A percentile compares a stretch with the other conserved stretches of the same genome.
These are phyloP conservation scores for Poecilia velifera DNA, from an alignment of 2,797 vertebrate genomes.

Conservation along the genomic window DNA sequence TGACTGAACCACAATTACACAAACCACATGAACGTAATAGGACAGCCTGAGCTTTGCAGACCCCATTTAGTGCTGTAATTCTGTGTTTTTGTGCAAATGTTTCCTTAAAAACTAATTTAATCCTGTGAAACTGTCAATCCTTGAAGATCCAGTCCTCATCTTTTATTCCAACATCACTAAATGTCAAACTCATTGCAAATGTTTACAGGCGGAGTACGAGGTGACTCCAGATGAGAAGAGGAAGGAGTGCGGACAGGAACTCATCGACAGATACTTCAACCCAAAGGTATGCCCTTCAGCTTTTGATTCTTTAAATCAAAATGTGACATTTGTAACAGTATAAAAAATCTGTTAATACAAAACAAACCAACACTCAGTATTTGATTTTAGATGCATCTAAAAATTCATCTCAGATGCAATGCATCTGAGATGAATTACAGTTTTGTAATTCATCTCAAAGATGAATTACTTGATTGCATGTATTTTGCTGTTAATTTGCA, in stretches of 20 bases:
- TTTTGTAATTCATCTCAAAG: no score
- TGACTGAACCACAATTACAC: not conserved
- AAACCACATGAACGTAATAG: not conserved
- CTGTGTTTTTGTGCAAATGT: not conserved
- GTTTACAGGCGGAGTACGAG: conserved; percentile 90
- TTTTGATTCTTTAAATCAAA: not conserved
- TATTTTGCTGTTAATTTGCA: not conserved
- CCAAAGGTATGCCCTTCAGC: conserved; percentile 78
- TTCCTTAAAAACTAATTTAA: not conserved
- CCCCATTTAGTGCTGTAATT: not conserved
- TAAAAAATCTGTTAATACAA: not conserved
- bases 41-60: not conserved
- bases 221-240: conserved; percentile 95
- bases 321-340: not conserved
- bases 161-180: not conserved
- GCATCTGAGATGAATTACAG: no score
- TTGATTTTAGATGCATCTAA: not conserved
- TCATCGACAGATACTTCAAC: conserved; percentile 89
- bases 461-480: not conserved
- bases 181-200: not conserved
- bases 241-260: conserved; percentile 87
- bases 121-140: not conserved
- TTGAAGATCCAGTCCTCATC: not conserved
- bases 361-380: not conserved
- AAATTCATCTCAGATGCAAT: not conserved